A percentile compares a stretch with the other conserved stretches of the same genome.
Evolutionary conservation across 2,888 invertebrate genomes (phyloP).

Genomic region (Stenichneumon culpator): DNA sequence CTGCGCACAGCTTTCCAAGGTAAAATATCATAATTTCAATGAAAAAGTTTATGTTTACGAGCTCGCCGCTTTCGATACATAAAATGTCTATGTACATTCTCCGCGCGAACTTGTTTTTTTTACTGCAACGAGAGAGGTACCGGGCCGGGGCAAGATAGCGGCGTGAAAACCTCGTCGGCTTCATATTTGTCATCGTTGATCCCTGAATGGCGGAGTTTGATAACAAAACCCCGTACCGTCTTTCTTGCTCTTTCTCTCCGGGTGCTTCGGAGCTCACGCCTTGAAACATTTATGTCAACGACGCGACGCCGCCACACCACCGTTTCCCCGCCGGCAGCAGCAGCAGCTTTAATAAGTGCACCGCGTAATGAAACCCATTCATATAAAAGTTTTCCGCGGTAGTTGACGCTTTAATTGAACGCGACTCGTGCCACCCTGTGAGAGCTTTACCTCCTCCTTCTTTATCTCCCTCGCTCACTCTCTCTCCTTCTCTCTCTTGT

Average conservation of each 20-base stretch:
- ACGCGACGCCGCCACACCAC: slow-evolving; percentile 34
- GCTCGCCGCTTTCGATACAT: background rate
- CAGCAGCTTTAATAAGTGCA: slow-evolving; percentile 82
- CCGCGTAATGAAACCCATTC: slow-evolving; percentile 83
- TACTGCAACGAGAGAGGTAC: background rate
- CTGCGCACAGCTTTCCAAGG: slow-evolving; percentile 39
- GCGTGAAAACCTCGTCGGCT: slow-evolving; percentile 44
- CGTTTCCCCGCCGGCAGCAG: slow-evolving; percentile 14
- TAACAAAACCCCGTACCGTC: slow-evolving; percentile 75
- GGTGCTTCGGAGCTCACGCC: background rate
- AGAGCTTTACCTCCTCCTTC: slow-evolving; percentile 44
- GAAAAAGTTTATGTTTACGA: slow-evolving; percentile 10
- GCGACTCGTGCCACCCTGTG: slow-evolving; percentile 68
- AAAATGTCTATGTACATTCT: background rate
- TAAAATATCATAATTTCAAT: slow-evolving; percentile 47
- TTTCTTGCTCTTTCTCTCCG: slow-evolving; percentile 1
- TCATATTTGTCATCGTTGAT: slow-evolving; percentile 60
- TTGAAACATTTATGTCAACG: slow-evolving; percentile 62
- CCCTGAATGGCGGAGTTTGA: slow-evolving; percentile 71
- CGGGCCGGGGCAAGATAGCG: background rate
- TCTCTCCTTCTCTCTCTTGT: slow-evolving; percentile 12
- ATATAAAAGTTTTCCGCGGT: slow-evolving; percentile 82
- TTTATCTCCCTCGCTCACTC: slow-evolving; percentile 26
- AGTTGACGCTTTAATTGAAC: slow-evolving; percentile 83
- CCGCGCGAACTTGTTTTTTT: background rate